Evolutionary conservation across 2,888 invertebrate species (phyloP).

Genomic region (Polymixis flavicincta): DNA sequence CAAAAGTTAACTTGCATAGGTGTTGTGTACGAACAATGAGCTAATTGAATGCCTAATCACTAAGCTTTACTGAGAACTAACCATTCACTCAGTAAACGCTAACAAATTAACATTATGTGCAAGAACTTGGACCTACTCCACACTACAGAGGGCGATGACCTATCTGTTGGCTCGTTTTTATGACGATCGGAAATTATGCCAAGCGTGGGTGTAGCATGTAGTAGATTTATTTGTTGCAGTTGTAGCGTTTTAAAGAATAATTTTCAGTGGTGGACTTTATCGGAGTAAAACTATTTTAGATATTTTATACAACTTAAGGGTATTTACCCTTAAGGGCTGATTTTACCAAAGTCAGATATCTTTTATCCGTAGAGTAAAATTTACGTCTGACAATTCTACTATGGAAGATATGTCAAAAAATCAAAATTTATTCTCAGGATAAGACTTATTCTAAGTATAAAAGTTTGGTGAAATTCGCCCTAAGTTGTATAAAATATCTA

Average conservation of each 20-base stretch:
- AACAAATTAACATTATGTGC: conserved; percentile 56
- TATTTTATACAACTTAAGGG: too few species aligned
- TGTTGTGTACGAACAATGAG: conserved; percentile 72
- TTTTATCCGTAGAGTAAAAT: too few species aligned
- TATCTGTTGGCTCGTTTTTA: conserved; percentile 40
- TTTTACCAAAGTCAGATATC: too few species aligned
- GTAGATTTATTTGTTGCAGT: not conserved
- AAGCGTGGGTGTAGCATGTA: not conserved
- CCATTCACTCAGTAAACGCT: conserved; percentile 51
- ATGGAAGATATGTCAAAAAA: too few species aligned
- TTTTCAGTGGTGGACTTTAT: not conserved
- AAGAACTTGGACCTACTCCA: conserved; percentile 32
- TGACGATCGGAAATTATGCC: not conserved
- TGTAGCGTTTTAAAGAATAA: not conserved
- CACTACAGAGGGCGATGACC: conserved; percentile 48
- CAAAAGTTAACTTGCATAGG: conserved; percentile 63
- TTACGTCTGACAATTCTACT: too few species aligned
- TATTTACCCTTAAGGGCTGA: too few species aligned
- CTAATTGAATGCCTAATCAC: conserved; percentile 80
- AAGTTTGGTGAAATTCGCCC: too few species aligned
- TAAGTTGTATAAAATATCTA: too few species aligned
- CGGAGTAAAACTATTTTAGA: too few species aligned
- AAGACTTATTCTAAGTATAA: too few species aligned
- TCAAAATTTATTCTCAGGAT: too few species aligned
- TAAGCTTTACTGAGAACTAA: conserved; percentile 67